phyloP scores from a whole-genome alignment of 2,888 invertebrate genomes.

The Flexamia atlantica region DNA sequence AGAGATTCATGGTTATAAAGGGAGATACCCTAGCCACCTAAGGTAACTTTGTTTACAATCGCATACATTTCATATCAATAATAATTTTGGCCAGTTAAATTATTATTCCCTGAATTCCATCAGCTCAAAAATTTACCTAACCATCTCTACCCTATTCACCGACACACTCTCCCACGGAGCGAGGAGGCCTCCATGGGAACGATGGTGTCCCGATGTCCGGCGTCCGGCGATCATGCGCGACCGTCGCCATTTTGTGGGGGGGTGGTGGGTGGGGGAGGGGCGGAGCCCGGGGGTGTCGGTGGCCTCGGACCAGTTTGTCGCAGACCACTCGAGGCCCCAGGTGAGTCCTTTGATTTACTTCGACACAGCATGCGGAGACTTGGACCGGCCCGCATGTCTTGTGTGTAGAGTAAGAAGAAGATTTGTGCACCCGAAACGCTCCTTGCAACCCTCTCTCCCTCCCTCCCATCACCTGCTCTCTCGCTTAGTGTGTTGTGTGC shows the following conservation, averaged over 20 bases:
- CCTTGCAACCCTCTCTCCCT: not conserved
- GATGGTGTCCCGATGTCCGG: not conserved
- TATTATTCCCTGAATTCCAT: too few species aligned
- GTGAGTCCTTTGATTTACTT: conserved; percentile 31
- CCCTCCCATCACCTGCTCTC: not conserved
- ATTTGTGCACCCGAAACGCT: not conserved
- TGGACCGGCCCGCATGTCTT: conserved; percentile 11
- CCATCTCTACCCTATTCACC: too few species aligned
- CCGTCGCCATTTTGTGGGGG: conserved; percentile 39
- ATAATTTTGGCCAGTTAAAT: too few species aligned
- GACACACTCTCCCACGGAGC: too few species aligned
- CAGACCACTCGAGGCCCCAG: conserved; percentile 15
- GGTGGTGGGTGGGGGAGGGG: conserved; percentile 33
- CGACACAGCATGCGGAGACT: conserved; percentile 8
- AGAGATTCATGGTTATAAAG: too few species aligned
- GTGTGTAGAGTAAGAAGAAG: not conserved
- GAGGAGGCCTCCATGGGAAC: not conserved
- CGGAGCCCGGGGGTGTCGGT: not conserved
- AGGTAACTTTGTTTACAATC: too few species aligned
- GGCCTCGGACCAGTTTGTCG: not conserved
- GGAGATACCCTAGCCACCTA: too few species aligned
- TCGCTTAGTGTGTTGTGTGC: not conserved
- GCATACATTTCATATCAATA: too few species aligned
- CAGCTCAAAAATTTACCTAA: too few species aligned
- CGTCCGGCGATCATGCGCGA: conserved; percentile 4